These are phyloP conservation scores for Nephrotoma appendiculata DNA, from an alignment of 2,888 invertebrate species.

Conservation along the genomic window DNA sequence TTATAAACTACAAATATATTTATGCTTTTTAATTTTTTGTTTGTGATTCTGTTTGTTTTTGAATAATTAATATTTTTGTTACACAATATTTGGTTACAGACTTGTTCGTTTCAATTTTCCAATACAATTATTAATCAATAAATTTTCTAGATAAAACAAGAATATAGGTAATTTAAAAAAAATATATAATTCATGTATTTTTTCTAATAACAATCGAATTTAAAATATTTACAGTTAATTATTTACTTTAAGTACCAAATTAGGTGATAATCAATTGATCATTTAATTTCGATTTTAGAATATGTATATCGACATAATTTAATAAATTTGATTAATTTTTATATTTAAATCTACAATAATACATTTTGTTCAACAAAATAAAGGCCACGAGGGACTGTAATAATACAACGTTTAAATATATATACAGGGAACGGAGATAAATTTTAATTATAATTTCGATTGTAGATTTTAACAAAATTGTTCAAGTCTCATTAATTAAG, in stretches of 20 bases:
- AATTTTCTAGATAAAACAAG: not conserved
- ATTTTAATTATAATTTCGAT: not conserved
- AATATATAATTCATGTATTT: not conserved
- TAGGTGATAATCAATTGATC: not conserved
- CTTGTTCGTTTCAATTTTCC: not conserved
- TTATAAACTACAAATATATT: not conserved
- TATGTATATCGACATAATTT: not conserved
- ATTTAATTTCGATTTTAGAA: not conserved
- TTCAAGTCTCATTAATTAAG: not conserved
- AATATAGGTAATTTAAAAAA: not conserved
- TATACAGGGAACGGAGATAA: not conserved
- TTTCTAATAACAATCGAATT: not conserved
- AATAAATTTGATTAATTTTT: not conserved
- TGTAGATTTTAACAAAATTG: not conserved
- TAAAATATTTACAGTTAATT: not conserved
- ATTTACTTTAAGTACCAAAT: not conserved
- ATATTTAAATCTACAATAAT: not conserved
- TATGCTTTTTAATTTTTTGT: not conserved
- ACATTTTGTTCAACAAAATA: not conserved
- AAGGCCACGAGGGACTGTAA: not conserved
- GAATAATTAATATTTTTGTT: not conserved
- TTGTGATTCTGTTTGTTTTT: not conserved
- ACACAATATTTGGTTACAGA: not conserved
- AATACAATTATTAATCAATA: not conserved
- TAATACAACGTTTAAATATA: not conserved